Conservation (phyloP, 2,888 invertebrate genomes). For the Epistrophella euchroma region DNA sequence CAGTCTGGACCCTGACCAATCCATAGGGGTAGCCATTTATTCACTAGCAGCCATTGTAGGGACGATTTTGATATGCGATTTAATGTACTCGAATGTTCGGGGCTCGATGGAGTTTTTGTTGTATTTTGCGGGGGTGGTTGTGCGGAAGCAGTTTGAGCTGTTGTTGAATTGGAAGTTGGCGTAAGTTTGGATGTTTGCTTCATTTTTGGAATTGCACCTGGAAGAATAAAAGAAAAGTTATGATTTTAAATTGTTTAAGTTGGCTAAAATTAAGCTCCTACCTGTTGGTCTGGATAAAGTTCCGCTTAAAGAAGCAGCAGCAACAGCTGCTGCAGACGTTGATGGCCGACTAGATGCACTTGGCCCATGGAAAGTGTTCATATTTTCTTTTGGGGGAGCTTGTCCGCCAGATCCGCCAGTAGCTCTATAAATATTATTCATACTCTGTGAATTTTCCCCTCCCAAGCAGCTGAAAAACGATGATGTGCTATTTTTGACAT, state of each 20-base stretch:
- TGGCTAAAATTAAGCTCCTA: not conserved
- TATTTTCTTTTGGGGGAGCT: conserved; percentile 47
- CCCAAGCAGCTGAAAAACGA: conserved; percentile 84
- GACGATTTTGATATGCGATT: conserved; percentile 87
- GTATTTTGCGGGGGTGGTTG: conserved; percentile 47
- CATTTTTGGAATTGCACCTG: conserved; percentile 82
- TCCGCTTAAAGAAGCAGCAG: conserved; percentile 34
- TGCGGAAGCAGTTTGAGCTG: conserved; percentile 41
- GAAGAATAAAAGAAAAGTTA: conserved; percentile 24
- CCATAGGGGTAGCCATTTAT: conserved; percentile 88
- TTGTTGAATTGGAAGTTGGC: conserved; percentile 27
- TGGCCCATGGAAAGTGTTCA: conserved; percentile 45
- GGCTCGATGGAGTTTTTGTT: conserved; percentile 59
- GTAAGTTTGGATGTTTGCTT: conserved; percentile 76
- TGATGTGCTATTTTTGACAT: conserved; percentile 83
- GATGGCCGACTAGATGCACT: conserved; percentile 36
- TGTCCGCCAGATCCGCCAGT: conserved; percentile 76
- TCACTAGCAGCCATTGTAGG: conserved; percentile 88
- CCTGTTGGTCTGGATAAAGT: conserved; percentile 60
- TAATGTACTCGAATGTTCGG: conserved; percentile 80
- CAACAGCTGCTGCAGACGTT: conserved; percentile 20
- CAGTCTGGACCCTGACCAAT: conserved; percentile 85
- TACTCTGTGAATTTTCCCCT: conserved; percentile 84
- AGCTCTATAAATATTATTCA: conserved; percentile 83
- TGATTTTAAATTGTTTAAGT: not conserved